A percentile compares a stretch with the other conserved stretches of the same genome.
These are phyloP conservation scores for Gortyna flavago DNA, from an alignment of 2,888 invertebrate genomes.

Conservation along the genomic window DNA sequence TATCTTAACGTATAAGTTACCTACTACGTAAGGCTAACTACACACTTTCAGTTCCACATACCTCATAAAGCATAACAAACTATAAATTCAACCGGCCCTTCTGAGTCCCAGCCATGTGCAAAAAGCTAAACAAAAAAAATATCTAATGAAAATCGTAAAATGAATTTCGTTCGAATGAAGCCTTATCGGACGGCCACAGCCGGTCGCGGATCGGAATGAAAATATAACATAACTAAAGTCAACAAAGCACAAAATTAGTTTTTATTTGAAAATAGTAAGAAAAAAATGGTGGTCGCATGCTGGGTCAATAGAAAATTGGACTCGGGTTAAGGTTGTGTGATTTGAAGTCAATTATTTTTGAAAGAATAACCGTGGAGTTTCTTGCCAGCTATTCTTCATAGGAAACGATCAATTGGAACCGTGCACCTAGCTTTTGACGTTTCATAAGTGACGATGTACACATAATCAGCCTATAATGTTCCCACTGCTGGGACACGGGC, in stretches of 20 bases:
- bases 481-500: too few relatives aligned
- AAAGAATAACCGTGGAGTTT: neutral
- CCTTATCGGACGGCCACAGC: slow-evolving; percentile 73
- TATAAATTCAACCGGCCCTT: slow-evolving; percentile 25
- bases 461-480: too few relatives aligned
- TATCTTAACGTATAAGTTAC: too few relatives aligned
- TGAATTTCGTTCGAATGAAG: slow-evolving; percentile 65
- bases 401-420: too few relatives aligned
- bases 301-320: slow-evolving; percentile 70
- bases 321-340: slow-evolving; percentile 27
- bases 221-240: slow-evolving; percentile 84
- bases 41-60: neutral
- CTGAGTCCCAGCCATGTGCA: slow-evolving; percentile 10
- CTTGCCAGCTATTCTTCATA: neutral
- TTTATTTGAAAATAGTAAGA: slow-evolving; percentile 83
- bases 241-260: slow-evolving; percentile 89
- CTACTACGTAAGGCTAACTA: too few relatives aligned
- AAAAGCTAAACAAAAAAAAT: slow-evolving; percentile 56
- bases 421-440: too few relatives aligned
- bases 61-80: slow-evolving; percentile 15
- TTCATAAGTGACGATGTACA: too few relatives aligned
- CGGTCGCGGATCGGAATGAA: slow-evolving; percentile 79
- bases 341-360: neutral
- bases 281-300: slow-evolving; percentile 78
- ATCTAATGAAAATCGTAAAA: slow-evolving; percentile 70